Evolutionary conservation across 2,797 vertebrate species (phyloP), one percentile per base, ranked within the genome.

Genomic region (Tadarida brasiliensis): DNA sequence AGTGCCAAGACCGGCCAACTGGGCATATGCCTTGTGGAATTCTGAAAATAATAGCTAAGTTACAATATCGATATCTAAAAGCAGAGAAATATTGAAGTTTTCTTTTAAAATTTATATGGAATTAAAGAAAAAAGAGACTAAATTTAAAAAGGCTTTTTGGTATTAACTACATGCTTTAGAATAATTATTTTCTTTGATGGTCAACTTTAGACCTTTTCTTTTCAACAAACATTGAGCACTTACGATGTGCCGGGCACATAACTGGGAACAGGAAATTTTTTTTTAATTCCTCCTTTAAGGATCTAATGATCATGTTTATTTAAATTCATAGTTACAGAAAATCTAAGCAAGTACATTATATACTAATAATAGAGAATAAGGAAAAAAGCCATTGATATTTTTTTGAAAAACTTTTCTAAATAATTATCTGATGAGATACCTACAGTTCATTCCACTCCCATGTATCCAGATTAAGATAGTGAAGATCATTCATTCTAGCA

Each of bases 381-480:
- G 49, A 22, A 1, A 22, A 76, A 70, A 77, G 49, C 67, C 57
- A 63, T 1, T 91, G 59, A 44, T 70, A 19, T 51, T 49, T 71
- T 61, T 71, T 87, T 30, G 2, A 44, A 85, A 51, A 80, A 61
- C 65, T 83, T 81, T 78, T 88, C 80, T 96, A 68, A 93, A 65
- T 76, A 78, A 95, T 70, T 81, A 82, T 76, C 65, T 94, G 73
- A 96, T n/a, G 14, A 70, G 68, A 96, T 94, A 98, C 99, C 95
- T 98, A 99, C 99, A 99, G 98, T 98, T 99, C 99, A 78, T 98
- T 99, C 99, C 99, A 99, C 91, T 99, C 99, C 99, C 99, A 99
- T 0, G 99, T 99, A 95, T 99, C 99, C 98, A 99, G 97, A 97
- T 99, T 98, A 94, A 99, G 99, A 97, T 98, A 99, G 98, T 99